phyloP scores from a whole-genome alignment of 2,797 vertebrate genomes.

The Geotrypetes seraphini region DNA sequence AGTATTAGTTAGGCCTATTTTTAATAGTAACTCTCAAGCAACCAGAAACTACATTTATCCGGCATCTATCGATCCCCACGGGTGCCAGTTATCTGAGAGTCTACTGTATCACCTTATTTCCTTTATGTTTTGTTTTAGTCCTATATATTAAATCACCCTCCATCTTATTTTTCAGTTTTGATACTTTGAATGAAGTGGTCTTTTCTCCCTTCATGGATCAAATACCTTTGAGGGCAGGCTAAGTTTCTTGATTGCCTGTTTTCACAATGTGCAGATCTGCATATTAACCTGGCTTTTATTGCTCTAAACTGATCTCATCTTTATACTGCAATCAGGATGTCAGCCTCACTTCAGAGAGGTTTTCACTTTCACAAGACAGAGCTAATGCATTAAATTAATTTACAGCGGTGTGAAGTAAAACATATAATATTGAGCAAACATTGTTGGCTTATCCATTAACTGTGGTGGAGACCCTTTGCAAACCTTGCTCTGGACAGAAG shows the following conservation, averaged over 20 bases:
- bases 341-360: slow-evolving; percentile 18
- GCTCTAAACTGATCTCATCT: slow-evolving; percentile 14
- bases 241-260: slow-evolving; percentile 23
- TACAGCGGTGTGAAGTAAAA: slow-evolving; percentile 32
- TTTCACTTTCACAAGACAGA: slow-evolving; percentile 37
- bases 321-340: slow-evolving; percentile 23
- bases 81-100: no score
- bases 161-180: no score
- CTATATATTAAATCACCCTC: no score
- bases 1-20: no score
- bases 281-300: slow-evolving; percentile 40
- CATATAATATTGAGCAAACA: slow-evolving; percentile 43
- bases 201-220: no score
- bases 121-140: no score
- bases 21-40: no score
- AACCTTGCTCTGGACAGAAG: slow-evolving; percentile 39
- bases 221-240: no score
- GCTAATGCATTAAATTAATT: slow-evolving; percentile 42
- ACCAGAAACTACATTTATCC: no score
- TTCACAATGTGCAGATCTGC: slow-evolving; percentile 20
- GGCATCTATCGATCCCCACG: no score
- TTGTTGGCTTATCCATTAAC: slow-evolving; percentile 42
- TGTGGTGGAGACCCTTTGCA: slow-evolving; percentile 40
- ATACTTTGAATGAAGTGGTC: no score
- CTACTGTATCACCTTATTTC: no score